These are phyloP conservation scores for Antheraea mylitta DNA, from an alignment of 1,140 invertebrate species.

Conservation along the genomic window DNA sequence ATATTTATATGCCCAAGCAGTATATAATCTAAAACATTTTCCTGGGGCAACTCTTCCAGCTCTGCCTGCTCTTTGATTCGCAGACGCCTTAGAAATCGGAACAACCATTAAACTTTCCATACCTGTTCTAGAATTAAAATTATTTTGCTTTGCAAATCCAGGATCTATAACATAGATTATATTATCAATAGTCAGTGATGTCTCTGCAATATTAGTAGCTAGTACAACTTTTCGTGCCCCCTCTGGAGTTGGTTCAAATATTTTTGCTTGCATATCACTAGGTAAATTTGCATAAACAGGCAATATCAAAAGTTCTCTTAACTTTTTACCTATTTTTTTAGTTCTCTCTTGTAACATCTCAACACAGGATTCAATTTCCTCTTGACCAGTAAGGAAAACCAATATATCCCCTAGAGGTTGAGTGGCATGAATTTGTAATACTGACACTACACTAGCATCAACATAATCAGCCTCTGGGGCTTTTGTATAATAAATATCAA, in stretches of 20 bases:
- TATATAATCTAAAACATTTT: conserved; percentile 99
- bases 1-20: conserved; percentile 97
- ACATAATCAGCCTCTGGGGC: conserved; percentile 99
- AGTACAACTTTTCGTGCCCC: conserved; percentile 97
- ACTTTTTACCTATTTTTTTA: conserved; percentile 93
- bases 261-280: conserved; percentile 99
- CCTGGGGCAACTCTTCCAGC: conserved; percentile 96
- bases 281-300: conserved; percentile 99
- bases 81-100: conserved; percentile 98
- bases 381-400: conserved; percentile 97
- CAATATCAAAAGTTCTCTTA: conserved; percentile 95
- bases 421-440: conserved; percentile 98
- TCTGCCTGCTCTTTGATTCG: conserved; percentile 95
- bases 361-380: conserved; percentile 98
- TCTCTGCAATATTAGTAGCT: conserved; percentile 99
- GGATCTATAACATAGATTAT: conserved; percentile 99
- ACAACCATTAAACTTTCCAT: conserved; percentile 99
- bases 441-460: conserved; percentile 97
- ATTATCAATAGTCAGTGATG: conserved; percentile 99
- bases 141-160: conserved; percentile 99
- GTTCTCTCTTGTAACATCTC: conserved; percentile 95
- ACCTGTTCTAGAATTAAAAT: conserved; percentile 98
- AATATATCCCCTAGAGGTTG: conserved; percentile 97
- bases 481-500: conserved; percentile 99
- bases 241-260: conserved; percentile 97